A percentile compares a stretch with the other conserved stretches of the same genome.
Evolutionary conservation across 2,113 vertebrate species (phyloP).

Genomic region (Phyllopteryx taeniolatus): DNA sequence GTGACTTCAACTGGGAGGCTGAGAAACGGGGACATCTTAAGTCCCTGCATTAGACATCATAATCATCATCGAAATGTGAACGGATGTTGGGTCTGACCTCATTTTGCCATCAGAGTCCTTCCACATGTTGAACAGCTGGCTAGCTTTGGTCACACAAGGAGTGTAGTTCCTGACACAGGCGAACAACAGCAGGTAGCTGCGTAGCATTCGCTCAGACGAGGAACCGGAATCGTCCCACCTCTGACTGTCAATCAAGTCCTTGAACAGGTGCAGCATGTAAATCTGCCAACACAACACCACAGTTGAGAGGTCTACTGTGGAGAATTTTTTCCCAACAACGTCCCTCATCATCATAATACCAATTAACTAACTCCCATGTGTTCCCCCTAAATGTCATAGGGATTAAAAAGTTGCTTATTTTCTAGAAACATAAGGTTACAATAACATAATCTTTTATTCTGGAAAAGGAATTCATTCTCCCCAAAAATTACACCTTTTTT

Average conservation of each 20-base stretch:
- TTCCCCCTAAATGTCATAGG: no score
- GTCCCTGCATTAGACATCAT: neutral
- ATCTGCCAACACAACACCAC: constrained; percentile 57
- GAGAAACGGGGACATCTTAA: neutral
- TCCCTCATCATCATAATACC: no score
- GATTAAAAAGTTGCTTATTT: no score
- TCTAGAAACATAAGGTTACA: no score
- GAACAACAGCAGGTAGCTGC: constrained; percentile 78
- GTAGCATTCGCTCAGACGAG: constrained; percentile 75
- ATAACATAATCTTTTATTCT: no score
- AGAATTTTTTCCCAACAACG: no score
- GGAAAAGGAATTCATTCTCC: no score
- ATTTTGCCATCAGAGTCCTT: constrained; percentile 78
- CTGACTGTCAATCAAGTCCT: constrained; percentile 80
- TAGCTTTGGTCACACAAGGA: constrained; percentile 78
- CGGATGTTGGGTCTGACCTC: constrained; percentile 70
- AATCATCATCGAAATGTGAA: neutral
- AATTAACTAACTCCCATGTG: no score
- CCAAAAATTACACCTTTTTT: no score
- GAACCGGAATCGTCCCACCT: constrained; percentile 82
- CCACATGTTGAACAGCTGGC: constrained; percentile 77
- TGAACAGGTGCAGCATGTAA: constrained; percentile 81
- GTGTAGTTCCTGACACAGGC: constrained; percentile 76
- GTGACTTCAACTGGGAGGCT: constrained; percentile 84
- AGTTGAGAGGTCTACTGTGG: no score